Percentiles rank a stretch among this genome's conserved stretches.
Conservation (phyloP, 2,113 vertebrate species). For the Potamarius usumacintae region DNA sequence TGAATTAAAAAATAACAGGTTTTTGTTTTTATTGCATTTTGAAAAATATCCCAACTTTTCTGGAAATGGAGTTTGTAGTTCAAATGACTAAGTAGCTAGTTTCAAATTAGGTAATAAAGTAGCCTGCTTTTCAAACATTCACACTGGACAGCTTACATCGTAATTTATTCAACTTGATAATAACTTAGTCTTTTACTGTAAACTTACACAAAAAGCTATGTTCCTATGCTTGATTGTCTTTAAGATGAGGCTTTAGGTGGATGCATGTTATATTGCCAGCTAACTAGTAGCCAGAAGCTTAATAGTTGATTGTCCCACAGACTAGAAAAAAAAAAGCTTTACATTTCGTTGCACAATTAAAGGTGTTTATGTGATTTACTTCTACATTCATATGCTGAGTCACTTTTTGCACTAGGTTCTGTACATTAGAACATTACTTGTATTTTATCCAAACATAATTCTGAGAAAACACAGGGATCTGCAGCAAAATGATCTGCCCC, state of each 20-base stretch:
- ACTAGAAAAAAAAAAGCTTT: background rate
- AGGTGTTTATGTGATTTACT: background rate
- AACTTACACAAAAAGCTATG: background rate
- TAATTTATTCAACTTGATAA: background rate
- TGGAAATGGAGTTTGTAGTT: background rate
- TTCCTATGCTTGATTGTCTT: background rate
- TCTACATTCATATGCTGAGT: background rate
- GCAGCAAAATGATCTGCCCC: background rate
- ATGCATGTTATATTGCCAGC: background rate
- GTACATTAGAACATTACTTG: background rate
- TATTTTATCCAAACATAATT: background rate
- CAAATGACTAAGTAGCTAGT: background rate
- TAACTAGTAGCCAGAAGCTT: background rate
- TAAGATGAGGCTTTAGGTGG: background rate
- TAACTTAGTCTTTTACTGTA: background rate
- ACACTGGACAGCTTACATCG: background rate
- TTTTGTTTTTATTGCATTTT: no score
- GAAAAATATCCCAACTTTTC: no score
- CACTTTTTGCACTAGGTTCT: background rate
- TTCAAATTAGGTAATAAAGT: background rate
- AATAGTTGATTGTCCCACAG: background rate
- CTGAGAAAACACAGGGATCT: background rate
- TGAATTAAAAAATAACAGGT: no score
- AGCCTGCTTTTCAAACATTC: background rate
- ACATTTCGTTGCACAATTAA: background rate